Evolutionary conservation across 2,113 vertebrate species (phyloP).

Genomic region (Scolopax mira): DNA sequence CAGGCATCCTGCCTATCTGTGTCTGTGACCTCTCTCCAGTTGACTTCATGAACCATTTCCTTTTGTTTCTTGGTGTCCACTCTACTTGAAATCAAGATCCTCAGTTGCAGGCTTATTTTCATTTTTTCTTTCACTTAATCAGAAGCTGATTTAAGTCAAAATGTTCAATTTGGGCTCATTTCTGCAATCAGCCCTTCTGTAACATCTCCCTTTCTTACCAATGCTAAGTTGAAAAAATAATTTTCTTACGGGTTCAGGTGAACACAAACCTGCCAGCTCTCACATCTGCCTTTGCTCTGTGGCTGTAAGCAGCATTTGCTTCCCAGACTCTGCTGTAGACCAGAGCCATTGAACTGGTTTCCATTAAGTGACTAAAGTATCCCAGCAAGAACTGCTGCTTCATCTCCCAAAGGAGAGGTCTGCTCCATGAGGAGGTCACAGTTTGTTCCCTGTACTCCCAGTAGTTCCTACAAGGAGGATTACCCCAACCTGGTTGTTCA

Average conservation of each 20-base stretch:
- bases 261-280: neutral
- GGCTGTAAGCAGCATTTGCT: neutral
- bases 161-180: neutral
- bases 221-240: neutral
- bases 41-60: neutral
- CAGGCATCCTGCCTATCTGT: neutral
- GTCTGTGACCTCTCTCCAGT: neutral
- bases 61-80: neutral
- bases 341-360: neutral
- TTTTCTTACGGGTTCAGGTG: rapidly evolving
- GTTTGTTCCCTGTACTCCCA: neutral
- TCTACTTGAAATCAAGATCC: neutral
- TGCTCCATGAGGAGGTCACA: neutral
- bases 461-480: neutral
- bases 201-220: neutral
- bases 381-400: neutral
- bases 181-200: neutral
- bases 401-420: neutral
- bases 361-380: no score
- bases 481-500: neutral
- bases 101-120: neutral
- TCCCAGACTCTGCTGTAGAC: neutral
- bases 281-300: neutral
- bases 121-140: neutral
- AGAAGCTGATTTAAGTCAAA: neutral